Conservation (phyloP, 2,113 vertebrate species). For the Clarias batrachus region DNA sequence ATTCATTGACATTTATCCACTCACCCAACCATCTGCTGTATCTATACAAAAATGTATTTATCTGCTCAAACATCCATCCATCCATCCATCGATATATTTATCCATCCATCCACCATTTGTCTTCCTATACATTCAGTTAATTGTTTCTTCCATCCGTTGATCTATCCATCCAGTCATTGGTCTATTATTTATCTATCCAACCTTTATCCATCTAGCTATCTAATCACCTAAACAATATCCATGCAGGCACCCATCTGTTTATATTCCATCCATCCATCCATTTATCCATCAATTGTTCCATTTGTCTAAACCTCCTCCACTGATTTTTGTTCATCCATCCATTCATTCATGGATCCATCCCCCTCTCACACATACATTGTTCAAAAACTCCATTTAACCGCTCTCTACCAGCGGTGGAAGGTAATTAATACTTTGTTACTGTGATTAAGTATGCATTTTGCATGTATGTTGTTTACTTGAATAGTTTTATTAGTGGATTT, state of each 20-base stretch:
- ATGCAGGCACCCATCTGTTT: neutral
- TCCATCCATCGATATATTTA: neutral
- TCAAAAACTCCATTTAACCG: too few relatives aligned
- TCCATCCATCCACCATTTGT: neutral
- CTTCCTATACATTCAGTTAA: neutral
- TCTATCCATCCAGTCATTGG: neutral
- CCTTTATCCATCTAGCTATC: neutral
- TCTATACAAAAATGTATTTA: too few relatives aligned
- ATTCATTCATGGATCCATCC: too few relatives aligned
- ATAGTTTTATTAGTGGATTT: too few relatives aligned
- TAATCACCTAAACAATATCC: neutral
- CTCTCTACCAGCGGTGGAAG: too few relatives aligned
- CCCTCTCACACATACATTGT: too few relatives aligned
- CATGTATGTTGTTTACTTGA: too few relatives aligned
- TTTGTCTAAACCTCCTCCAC: neutral
- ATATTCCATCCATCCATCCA: neutral
- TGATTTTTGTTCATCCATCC: too few relatives aligned
- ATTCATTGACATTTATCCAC: neutral
- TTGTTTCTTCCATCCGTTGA: neutral
- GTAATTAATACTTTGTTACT: too few relatives aligned
- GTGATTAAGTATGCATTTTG: too few relatives aligned
- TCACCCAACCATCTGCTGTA: neutral
- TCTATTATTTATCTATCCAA: too few relatives aligned
- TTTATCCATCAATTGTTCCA: neutral
- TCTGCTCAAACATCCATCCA: neutral